phyloP scores from a whole-genome alignment of 2,113 vertebrate genomes.

The Xenopus tropicalis region UCB_Xtro_10.0 CM004446.2:58885001-58885500 shows the following conservation, averaged over 20 bases:
- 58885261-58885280: conserved; percentile 24
- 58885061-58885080: no score
- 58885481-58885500: conserved; percentile 2
- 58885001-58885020: no score
- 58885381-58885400: neutral
- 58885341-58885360: conserved; percentile 22
- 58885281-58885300: conserved; percentile 28
- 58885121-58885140: no score
- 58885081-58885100: no score
- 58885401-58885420: neutral
- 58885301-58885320: neutral
- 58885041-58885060: no score
- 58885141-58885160: no score
- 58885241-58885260: conserved; percentile 15
- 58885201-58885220: no score
- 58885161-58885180: no score
- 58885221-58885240: no score
- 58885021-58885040: no score
- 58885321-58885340: conserved; percentile 21
- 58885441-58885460: neutral
- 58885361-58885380: conserved; percentile 24
- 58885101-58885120: no score
- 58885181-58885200: no score
- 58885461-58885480: neutral
- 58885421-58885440: neutral